Evolutionary conservation across 2,888 invertebrate species (phyloP), one percentile per base, ranked within the genome.

Genomic region (Plagodis pulveraria): DNA sequence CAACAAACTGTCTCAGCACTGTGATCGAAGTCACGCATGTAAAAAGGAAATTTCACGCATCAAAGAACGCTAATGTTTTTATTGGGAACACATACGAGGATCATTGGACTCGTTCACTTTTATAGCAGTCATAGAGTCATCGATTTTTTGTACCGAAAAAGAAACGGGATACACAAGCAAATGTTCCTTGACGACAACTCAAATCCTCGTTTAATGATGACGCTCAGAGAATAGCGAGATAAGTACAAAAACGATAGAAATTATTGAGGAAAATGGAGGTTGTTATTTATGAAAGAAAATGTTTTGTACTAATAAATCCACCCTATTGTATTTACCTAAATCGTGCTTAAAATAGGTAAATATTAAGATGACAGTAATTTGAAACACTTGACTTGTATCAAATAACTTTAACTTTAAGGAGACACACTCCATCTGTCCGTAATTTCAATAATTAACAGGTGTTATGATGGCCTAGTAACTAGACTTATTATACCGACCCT

Each of bases 41-140:
- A 75, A 76, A 77, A 70, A 72, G 70, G 66, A 69, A 76, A 80
- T 81, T 80, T 76, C 72, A 78, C 83, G 78, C 74, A 56, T 63
- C 76, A 71, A 66, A 71, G 72, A 75, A 65, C 77, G 63, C 78
- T 80, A 80, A 83, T 83, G 82, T 79, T 80, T 82, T 79, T 78
- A 83, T 81, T 82, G 76, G 70, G 69, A 76, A 72, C 67, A 66
- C 70, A 78, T 68, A 72, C 70, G 66, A 68, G 73, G 73, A 71
- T 78, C 78, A 83, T 80, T 74, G 75, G 66, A 66, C 64, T 65
- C 73, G 69, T 78, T 78, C 72, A 69, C 70, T 76, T 78, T 78
- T 77, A 80, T 74, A 71, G 63, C 67, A 44, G 47, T 63, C 74
- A 74, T 59, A 40, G 10, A 71, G 72, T 62, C 69, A 73, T 78